Evolutionary conservation across 2,888 invertebrate genomes (phyloP), one percentile per base, ranked within the genome.

Genomic region (Penaeus monodon): DNA sequence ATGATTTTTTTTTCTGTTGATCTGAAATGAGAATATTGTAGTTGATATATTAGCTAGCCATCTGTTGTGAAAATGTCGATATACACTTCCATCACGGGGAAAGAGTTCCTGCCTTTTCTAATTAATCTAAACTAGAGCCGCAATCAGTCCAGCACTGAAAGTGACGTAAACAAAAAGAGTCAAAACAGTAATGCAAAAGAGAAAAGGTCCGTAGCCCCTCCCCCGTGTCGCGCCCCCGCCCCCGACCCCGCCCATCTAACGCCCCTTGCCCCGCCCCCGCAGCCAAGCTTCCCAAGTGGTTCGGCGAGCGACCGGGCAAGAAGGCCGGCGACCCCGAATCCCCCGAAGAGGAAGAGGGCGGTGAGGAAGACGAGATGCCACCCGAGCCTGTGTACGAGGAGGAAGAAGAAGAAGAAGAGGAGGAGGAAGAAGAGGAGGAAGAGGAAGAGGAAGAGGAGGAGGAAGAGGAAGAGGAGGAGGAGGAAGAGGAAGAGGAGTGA

Each of bases 251-350:
- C 22, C 29, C 57, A 22, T 12, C 68, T 70, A 74, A 49, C 49
- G 10, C 20, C 27, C 22, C n/a, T 57, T 7, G 14, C 17, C 24
- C 33, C 27, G 17, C 33, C 65, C 74, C 70, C 27, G 20, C 93
- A 97, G 97, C 97, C 94, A 96, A 96, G 94, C 94, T 97, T 93
- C 97, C 97, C 92, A 97, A 97, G 93, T 97, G 97, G 97, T 97
- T 97, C 95, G 97, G 97, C 92, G 97, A 97, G 94, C 95, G 97
- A 93, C 97, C 97, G 91, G 97, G 97, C 94, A 97, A 97, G 94
- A 97, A 97, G 94, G 93, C 95, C 93, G 97, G 96, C 91, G 97
- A 96, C 91, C 95, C 95, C 91, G 97, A 97, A 91, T 96, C 97
- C 92, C 97, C 97, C 90, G 97, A 97, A 92, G 97, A 97, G 91